phyloP scores from a whole-genome alignment of 2,888 invertebrate species.

The Aleiodes testaceus region DNA sequence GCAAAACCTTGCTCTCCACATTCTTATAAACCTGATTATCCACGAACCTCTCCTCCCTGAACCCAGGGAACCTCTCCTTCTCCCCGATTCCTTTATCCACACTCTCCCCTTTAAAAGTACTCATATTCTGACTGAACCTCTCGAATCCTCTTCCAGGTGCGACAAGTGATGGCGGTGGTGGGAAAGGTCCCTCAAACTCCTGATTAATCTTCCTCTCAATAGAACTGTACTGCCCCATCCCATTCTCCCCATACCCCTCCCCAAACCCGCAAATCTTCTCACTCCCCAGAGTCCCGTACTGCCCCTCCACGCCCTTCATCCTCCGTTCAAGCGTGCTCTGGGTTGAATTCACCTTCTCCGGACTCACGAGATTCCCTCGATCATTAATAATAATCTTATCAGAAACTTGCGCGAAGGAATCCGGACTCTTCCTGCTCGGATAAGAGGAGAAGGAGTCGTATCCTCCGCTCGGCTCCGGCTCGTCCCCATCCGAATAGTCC shows the following conservation, averaged over 20 bases:
- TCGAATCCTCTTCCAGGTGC: conserved; percentile 49
- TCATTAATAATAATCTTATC: conserved; percentile 59
- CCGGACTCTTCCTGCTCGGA: conserved; percentile 51
- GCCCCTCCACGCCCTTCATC: conserved; percentile 60
- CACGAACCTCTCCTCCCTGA: conserved; percentile 54
- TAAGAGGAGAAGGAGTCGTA: conserved; percentile 61
- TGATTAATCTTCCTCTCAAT: conserved; percentile 65
- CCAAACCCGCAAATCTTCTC: conserved; percentile 52
- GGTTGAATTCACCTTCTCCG: conserved; percentile 68
- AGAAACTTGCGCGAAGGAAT: conserved; percentile 57
- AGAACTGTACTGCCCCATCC: conserved; percentile 62
- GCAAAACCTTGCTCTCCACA: conserved; percentile 75
- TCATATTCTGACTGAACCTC: conserved; percentile 53
- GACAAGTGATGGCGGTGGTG: conserved; percentile 33
- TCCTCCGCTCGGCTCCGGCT: conserved; percentile 74
- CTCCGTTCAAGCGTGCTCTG: conserved; percentile 66
- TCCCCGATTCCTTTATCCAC: neutral
- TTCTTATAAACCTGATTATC: conserved; percentile 61
- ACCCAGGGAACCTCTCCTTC: conserved; percentile 12
- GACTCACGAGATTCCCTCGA: conserved; percentile 63
- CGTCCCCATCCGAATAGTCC: conserved; percentile 77
- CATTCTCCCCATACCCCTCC: conserved; percentile 38
- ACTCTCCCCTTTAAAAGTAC: conserved; percentile 56
- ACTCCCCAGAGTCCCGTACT: conserved; percentile 58
- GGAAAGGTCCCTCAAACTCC: conserved; percentile 53